Evolutionary conservation across 2,113 vertebrate species (phyloP).

Genomic region (Brachionichthys hirsutus): DNA sequence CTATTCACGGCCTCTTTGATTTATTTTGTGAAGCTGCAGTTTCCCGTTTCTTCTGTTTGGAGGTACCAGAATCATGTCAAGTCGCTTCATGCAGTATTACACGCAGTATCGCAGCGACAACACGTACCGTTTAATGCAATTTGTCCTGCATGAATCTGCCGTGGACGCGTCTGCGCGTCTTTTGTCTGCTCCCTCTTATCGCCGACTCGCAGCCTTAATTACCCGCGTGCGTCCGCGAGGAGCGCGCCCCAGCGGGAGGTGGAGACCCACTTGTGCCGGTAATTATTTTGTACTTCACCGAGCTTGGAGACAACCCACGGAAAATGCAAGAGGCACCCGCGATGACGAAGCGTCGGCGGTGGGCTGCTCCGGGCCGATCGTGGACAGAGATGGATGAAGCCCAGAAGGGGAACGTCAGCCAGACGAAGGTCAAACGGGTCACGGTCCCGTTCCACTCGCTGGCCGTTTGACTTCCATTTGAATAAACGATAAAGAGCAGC

Average conservation of each 20-base stretch:
- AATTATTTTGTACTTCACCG: constrained; percentile 63
- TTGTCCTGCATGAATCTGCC: constrained; percentile 35
- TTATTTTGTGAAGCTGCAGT: not conserved
- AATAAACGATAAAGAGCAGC: not conserved
- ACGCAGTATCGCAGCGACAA: constrained; percentile 4
- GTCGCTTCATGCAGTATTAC: constrained; percentile 7
- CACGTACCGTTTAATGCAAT: constrained; percentile 29
- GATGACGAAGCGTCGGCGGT: constrained; percentile 38
- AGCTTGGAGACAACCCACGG: constrained; percentile 49
- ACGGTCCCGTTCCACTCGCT: constrained; percentile 6
- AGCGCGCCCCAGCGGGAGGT: constrained; percentile 37
- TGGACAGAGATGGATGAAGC: constrained; percentile 21
- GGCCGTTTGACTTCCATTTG: constrained; percentile 6
- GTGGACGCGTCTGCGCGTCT: constrained; percentile 32
- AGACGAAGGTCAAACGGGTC: constrained; percentile 25
- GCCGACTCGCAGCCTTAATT: constrained; percentile 59
- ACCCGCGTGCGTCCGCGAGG: constrained; percentile 45
- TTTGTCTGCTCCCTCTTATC: constrained; percentile 55
- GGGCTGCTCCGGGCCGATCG: constrained; percentile 47
- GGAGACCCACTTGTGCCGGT: constrained; percentile 49
- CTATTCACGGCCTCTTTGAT: not conserved
- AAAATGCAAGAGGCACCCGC: constrained; percentile 45
- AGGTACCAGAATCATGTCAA: not conserved
- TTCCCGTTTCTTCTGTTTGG: not conserved
- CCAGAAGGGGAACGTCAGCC: constrained; percentile 17